Evolutionary conservation across 2,113 vertebrate species (phyloP).

Genomic region (Ceuthmochares aereus): DNA sequence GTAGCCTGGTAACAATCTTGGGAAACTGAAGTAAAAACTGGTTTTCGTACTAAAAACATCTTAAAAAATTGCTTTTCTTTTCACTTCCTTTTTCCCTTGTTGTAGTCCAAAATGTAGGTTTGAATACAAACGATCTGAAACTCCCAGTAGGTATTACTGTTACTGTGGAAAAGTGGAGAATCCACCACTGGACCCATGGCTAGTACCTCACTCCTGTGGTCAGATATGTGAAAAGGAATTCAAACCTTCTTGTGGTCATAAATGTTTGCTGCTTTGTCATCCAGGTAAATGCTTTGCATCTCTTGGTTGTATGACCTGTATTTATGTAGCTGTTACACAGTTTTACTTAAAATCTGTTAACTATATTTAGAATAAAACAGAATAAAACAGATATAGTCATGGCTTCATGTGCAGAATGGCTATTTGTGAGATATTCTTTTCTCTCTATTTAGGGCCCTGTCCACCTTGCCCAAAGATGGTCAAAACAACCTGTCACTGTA

Average conservation of each 20-base stretch:
- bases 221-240: slow-evolving; percentile 90
- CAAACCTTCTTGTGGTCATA: slow-evolving; percentile 92
- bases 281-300: slow-evolving; percentile 81
- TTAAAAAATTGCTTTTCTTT: not conserved
- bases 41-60: not conserved
- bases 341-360: not conserved
- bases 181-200: slow-evolving; percentile 90
- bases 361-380: not conserved
- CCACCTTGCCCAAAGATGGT: slow-evolving; percentile 98
- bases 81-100: not conserved
- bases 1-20: not conserved
- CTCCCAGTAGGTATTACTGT: slow-evolving; percentile 89
- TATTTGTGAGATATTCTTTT: not conserved
- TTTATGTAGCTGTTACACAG: not conserved
- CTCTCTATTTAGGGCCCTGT: slow-evolving; percentile 84
- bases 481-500: slow-evolving; percentile 87
- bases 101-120: slow-evolving; percentile 94
- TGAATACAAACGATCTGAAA: slow-evolving; percentile 89
- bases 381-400: not conserved
- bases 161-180: slow-evolving; percentile 96
- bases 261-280: slow-evolving; percentile 95
- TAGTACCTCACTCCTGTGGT: slow-evolving; percentile 97
- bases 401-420: not conserved
- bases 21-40: not conserved
- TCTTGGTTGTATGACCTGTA: not conserved